A percentile compares a stretch with the other conserved stretches of the same genome.
Conservation (phyloP, 2,797 vertebrate species). For the Eulemur coronatus region DNA sequence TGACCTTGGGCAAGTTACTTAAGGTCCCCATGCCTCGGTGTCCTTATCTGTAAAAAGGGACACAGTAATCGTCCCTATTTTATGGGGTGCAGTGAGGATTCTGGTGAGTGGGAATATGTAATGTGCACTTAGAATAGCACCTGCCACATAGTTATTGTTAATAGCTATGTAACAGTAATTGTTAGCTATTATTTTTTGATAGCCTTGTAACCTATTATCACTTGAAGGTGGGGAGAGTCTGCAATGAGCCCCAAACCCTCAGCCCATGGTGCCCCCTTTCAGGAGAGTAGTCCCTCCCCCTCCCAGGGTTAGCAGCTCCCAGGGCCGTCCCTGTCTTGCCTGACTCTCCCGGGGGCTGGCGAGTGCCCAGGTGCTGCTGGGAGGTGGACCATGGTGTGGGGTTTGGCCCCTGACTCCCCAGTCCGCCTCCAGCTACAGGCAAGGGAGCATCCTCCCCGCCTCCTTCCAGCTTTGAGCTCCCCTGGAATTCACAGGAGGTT, state of each 20-base stretch:
- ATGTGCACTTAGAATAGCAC: not conserved
- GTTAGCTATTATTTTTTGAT: not conserved
- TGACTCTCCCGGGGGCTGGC: not conserved
- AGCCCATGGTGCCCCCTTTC: no score
- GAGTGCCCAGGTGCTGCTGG: no score
- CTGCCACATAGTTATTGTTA: not conserved
- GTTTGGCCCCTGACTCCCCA: not conserved
- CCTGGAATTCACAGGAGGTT: constrained; percentile 60
- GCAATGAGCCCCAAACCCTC: not conserved
- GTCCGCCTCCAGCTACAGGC: not conserved
- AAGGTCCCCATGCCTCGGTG: not conserved
- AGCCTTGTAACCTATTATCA: not conserved
- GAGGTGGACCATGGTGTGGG: not conserved
- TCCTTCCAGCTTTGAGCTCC: constrained; percentile 15
- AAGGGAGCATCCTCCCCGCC: not conserved
- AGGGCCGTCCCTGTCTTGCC: not conserved
- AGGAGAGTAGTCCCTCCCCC: not conserved
- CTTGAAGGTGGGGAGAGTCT: not conserved
- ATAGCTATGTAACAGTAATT: no score
- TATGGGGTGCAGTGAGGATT: not conserved
- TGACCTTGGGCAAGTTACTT: not conserved
- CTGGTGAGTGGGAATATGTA: no score
- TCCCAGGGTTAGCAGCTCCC: not conserved
- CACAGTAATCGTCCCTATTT: not conserved
- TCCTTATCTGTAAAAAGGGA: not conserved